phyloP scores from a whole-genome alignment of 1,140 invertebrate species.

The Papilio helenus region DNA sequence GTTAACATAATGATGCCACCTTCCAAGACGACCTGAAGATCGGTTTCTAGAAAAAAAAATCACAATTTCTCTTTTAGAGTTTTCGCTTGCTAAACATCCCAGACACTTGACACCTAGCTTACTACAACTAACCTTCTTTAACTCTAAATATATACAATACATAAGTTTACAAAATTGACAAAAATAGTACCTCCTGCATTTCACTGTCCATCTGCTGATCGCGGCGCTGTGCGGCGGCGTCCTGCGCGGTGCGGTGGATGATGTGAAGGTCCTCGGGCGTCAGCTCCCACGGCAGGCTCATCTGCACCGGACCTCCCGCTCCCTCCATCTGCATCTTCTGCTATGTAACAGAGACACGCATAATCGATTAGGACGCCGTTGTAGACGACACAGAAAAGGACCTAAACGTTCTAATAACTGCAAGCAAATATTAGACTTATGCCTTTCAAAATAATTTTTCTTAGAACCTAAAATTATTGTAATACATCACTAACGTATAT shows the following conservation, averaged over 20 bases:
- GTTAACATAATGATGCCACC: background rate
- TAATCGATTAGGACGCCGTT: background rate
- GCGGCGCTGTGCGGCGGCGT: slow-evolving; percentile 76
- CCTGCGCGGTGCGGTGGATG: slow-evolving; percentile 82
- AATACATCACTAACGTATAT: background rate
- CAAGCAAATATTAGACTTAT: background rate
- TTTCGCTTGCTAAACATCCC: too few relatives aligned
- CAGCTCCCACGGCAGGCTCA: slow-evolving; percentile 81
- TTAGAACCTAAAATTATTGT: background rate
- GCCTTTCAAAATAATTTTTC: background rate
- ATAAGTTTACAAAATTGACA: background rate
- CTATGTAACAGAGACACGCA: slow-evolving; percentile 44
- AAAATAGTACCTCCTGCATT: slow-evolving; percentile 72
- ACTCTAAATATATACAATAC: too few relatives aligned
- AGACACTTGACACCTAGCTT: too few relatives aligned
- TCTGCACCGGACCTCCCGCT: slow-evolving; percentile 55
- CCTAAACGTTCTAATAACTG: background rate
- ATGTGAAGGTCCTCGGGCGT: slow-evolving; percentile 85
- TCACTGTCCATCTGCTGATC: slow-evolving; percentile 79
- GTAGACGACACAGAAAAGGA: background rate
- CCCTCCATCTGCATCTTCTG: slow-evolving; percentile 74
- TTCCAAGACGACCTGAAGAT: background rate
- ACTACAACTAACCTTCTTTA: background rate
- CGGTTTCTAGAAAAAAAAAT: too few relatives aligned
- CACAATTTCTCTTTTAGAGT: too few relatives aligned